A percentile compares a stretch with the other conserved stretches of the same genome.
phyloP scores from a whole-genome alignment of 1,140 invertebrate species.

The Lethrus apterus region DNA sequence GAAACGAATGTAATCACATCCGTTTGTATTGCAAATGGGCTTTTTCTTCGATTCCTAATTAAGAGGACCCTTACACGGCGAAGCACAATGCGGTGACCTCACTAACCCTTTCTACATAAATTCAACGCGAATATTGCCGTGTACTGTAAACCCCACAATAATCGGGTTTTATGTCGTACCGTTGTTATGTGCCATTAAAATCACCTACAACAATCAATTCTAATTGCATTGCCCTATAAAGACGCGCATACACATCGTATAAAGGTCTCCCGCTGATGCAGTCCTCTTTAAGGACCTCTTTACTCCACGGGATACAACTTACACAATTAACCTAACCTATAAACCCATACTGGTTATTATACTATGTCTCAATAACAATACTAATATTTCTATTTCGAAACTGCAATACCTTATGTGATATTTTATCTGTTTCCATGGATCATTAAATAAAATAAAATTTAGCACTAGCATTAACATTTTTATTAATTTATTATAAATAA shows the following conservation, averaged over 20 bases:
- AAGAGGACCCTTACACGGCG: no score
- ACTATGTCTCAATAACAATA: slow-evolving; percentile 31
- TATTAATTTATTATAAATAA: no score
- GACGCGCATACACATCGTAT: slow-evolving; percentile 29
- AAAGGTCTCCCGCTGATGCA: slow-evolving; percentile 34
- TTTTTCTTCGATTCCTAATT: no score
- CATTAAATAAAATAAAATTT: no score
- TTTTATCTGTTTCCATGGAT: no score
- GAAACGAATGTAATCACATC: no score
- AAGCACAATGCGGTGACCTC: slow-evolving; percentile 15
- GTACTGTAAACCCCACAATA: slow-evolving; percentile 29
- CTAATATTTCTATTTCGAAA: background rate
- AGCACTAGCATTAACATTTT: no score
- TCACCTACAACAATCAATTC: slow-evolving; percentile 41
- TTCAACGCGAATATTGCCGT: slow-evolving; percentile 21
- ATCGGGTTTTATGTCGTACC: slow-evolving; percentile 31
- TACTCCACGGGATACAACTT: slow-evolving; percentile 30
- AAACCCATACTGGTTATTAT: slow-evolving; percentile 32
- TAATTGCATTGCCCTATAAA: slow-evolving; percentile 40
- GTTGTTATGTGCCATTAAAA: slow-evolving; percentile 31
- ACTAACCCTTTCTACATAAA: slow-evolving; percentile 28
- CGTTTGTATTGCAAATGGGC: no score
- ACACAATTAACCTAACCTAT: slow-evolving; percentile 34
- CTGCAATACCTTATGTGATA: no score
- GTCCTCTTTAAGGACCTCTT: slow-evolving; percentile 35